These are phyloP conservation scores for Zophobas morio DNA, from an alignment of 1,140 invertebrate genomes.

Conservation along the genomic window DNA sequence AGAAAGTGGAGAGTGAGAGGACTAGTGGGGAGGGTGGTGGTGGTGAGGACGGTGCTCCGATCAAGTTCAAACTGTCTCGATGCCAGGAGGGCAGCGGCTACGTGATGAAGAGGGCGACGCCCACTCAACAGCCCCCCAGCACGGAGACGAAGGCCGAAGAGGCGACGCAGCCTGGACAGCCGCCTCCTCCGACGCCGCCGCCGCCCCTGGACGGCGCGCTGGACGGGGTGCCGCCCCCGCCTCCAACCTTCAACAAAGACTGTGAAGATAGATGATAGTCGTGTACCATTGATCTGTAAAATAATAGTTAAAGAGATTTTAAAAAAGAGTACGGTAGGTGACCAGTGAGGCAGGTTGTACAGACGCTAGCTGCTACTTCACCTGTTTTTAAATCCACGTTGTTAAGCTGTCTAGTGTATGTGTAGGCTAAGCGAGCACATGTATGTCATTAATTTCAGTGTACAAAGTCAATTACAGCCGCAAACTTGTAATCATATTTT, in stretches of 20 bases:
- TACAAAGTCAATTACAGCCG: constrained; percentile 71
- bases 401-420: constrained; percentile 63
- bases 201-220: constrained; percentile 44
- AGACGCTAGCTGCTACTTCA: constrained; percentile 58
- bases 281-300: constrained; percentile 63
- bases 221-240: constrained; percentile 51
- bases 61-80: constrained; percentile 85
- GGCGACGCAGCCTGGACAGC: constrained; percentile 57
- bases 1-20: constrained; percentile 61
- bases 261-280: constrained; percentile 90
- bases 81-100: constrained; percentile 81
- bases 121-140: constrained; percentile 55
- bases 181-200: constrained; percentile 51
- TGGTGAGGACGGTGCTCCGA: constrained; percentile 76
- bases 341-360: constrained; percentile 58
- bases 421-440: constrained; percentile 58
- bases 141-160: constrained; percentile 61
- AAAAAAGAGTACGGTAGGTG: constrained; percentile 49
- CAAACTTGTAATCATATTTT: constrained; percentile 70
- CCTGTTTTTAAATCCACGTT: constrained; percentile 61
- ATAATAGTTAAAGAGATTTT: constrained; percentile 46
- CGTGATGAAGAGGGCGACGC: constrained; percentile 71
- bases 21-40: constrained; percentile 49
- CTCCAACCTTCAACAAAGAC: constrained; percentile 81
- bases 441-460: constrained; percentile 66